Base-by-base conservation (phyloP, 2,113 vertebrate species). In the Rhodinocichla rosea region DNA sequence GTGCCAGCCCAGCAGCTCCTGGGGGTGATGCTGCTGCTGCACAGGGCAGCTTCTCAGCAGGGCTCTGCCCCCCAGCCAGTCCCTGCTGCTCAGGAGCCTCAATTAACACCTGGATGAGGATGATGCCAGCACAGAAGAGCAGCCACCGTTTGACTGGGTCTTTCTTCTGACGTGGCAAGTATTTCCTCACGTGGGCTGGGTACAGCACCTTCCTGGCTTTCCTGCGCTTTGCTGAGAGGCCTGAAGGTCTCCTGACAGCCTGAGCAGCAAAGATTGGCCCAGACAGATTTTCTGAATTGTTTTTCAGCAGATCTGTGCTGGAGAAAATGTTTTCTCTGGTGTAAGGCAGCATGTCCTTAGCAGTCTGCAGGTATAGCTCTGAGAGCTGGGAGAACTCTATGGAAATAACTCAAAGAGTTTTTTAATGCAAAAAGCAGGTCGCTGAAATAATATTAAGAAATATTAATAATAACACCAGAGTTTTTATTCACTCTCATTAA, bases 171-270 rank as follows among this genome's bases (percentile, higher is more conserved):
- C 80, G 95, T 78, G 95, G 96, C 56, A 96, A 94, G 8, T 91
- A 71, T 59, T 94, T 96, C 37, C 94, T 92, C 73, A 84, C 83
- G 27, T 80, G 92, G 24, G 96, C 86, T 49, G 96, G 96, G 89
- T 97, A 97, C 92, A 97, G 77, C 80, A 97, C 96, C 69, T 28
- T 97, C 83, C 86, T 94, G 94, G 86, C 64, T 91, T 50, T 97
- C 80, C 92, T 97, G 39, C 94, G 24, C 52, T 89, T 95, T 67
- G 64, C 3, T 40, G 80, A 63, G 74, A 71, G 32, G 92, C 30
- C 86, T 60, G 92, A 64, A 84, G 86, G 60, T 92, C 95, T 96
- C 47, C 91, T 11, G 10, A 47, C 44, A 75, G 91, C 23, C 44
- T 5, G 73, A 52, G 47, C 80, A 52, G 92, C 91, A 40, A 91